Base-by-base conservation (phyloP, 2,797 vertebrate genomes). In the Neostethus bicornis region DNA sequence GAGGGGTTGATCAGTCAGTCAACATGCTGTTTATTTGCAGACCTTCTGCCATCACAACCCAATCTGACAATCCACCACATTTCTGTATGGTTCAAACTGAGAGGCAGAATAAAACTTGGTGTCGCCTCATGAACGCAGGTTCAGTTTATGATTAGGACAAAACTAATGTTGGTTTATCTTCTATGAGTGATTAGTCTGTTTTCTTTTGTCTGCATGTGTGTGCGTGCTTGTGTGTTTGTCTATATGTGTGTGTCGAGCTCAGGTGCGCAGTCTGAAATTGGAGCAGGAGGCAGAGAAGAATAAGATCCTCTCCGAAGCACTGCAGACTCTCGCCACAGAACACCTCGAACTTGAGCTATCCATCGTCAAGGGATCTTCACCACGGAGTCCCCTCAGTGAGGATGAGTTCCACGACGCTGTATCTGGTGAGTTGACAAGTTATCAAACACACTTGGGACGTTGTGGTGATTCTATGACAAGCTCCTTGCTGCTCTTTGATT, bases 281-380 rank as follows among this genome's bases (percentile, higher is more conserved):
- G 94, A 96, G 90, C 95, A 96, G 72, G 96, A 97, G 83, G 93
- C 95, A 61, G 95, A 95, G 85, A 98, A 96, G 92, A 98, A 91
- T 85, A 96, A 96, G 92, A 96, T 98, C 90, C 93, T 98, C 75
- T 97, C 96, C 4, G 94, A 96, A 85, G 96, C 95, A 0, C 90
- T 98, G 85, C 96, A 98, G 93, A 95, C 95, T 3, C 86, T 98
- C 16, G 96, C 96, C 77, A 94, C 94, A 0, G 96, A 98, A 66
- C 96, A 98, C 69, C 96, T 98, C 90, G 94, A 96, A 86, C 90
- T 98, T 83, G 96, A 98, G 87, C 94, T 94, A 88, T 98, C 96
- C 8, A 85, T 97, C 70, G 95, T 93, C 65, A 93, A 93, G 86
- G 94, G 95, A 45, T 94, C 95, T 4, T 93, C 93, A 0, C 93